phyloP scores from a whole-genome alignment of 2,888 invertebrate genomes.

The Stenolophus ochropezus region DNA sequence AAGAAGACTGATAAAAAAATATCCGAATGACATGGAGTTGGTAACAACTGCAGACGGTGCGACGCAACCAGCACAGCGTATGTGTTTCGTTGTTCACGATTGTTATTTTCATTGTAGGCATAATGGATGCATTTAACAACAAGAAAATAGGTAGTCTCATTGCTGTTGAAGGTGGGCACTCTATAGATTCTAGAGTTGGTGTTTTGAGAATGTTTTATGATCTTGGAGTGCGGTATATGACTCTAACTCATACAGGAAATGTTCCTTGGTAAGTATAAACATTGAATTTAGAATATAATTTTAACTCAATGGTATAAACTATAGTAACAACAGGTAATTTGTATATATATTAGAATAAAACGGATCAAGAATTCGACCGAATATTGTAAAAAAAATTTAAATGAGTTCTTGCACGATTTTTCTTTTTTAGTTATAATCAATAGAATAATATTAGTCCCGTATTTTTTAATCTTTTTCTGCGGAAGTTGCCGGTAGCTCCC shows the following conservation, averaged over 20 bases:
- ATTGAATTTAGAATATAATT: too few relatives aligned
- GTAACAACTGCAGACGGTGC: conserved; percentile 71
- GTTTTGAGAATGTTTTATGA: conserved; percentile 76
- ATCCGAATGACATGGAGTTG: conserved; percentile 71
- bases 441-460: too few relatives aligned
- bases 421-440: too few relatives aligned
- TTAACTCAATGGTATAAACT: too few relatives aligned
- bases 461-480: too few relatives aligned
- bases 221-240: conserved; percentile 78
- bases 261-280: conserved; percentile 74
- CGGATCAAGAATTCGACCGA: too few relatives aligned
- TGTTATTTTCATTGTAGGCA: conserved; percentile 68
- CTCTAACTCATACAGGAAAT: conserved; percentile 78
- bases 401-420: too few relatives aligned
- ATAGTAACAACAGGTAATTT: too few relatives aligned
- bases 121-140: conserved; percentile 72
- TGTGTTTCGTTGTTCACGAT: background rate
- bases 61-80: too few relatives aligned
- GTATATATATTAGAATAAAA: too few relatives aligned
- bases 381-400: too few relatives aligned
- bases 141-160: conserved; percentile 77
- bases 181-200: conserved; percentile 76
- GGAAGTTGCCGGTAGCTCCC: too few relatives aligned
- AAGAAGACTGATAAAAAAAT: conserved; percentile 71
- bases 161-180: conserved; percentile 79